A percentile compares a stretch with the other conserved stretches of the same genome.
These are phyloP conservation scores for Fukomys damarensis DNA, from an alignment of 2,113 vertebrate genomes.

Conservation along the genomic window DNA sequence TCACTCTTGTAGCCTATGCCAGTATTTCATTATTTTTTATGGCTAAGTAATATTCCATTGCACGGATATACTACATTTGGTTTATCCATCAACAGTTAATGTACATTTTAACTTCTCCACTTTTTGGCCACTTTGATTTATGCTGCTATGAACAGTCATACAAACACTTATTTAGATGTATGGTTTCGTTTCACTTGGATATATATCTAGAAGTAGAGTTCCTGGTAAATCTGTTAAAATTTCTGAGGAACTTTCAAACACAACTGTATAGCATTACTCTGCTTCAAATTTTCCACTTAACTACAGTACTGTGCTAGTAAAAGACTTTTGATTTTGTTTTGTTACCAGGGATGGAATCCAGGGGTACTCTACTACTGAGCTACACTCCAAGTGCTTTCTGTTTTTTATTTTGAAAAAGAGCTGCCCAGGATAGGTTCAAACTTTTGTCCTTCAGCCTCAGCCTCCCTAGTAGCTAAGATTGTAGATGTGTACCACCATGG, in stretches of 20 bases:
- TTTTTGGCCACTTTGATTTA: not conserved
- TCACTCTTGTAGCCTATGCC: not conserved
- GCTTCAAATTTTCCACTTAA: slow-evolving; percentile 19
- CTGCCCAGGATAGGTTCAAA: not conserved
- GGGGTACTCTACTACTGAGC: not conserved
- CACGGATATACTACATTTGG: not conserved
- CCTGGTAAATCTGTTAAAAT: not conserved
- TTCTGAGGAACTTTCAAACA: not conserved
- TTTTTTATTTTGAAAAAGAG: not conserved
- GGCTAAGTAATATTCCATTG: not conserved
- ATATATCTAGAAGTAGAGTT: not conserved
- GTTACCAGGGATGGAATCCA: not conserved
- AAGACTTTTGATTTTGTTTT: not conserved
- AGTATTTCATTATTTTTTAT: not conserved
- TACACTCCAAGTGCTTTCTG: not conserved
- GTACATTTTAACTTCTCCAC: not conserved
- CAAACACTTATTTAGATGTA: not conserved
- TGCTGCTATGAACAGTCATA: not conserved
- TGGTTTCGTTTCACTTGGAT: not conserved
- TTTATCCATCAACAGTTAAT: not conserved
- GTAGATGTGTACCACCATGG: not conserved
- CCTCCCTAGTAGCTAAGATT: not conserved
- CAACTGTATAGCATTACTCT: not conserved
- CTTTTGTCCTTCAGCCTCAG: not conserved
- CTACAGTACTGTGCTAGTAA: not conserved